Evolutionary conservation across 2,113 vertebrate species (phyloP).

Genomic region (Phrynosoma blainvillii): DNA sequence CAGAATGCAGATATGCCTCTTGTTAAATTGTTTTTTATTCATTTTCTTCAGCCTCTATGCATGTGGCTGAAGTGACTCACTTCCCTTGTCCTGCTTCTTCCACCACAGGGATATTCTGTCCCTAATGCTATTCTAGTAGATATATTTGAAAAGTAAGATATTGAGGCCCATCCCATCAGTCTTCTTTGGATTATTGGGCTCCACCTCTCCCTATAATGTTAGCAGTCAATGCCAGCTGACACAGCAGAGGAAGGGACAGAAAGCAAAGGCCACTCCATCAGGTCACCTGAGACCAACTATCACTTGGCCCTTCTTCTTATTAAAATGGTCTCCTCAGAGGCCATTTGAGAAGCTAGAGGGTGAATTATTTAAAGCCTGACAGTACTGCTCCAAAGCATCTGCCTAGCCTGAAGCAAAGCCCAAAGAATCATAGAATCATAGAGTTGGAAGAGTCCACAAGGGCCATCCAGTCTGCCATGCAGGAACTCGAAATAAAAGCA

Average conservation of each 20-base stretch:
- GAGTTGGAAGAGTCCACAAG: too few relatives aligned
- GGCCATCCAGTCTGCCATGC: too few relatives aligned
- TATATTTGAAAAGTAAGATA: not conserved
- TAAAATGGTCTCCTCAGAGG: not conserved
- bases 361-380: not conserved
- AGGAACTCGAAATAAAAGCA: too few relatives aligned
- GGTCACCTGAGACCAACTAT: not conserved
- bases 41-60: not conserved
- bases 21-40: not conserved
- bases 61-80: not conserved
- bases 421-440: not conserved
- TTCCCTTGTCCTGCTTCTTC: not conserved
- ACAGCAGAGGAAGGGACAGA: not conserved
- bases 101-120: not conserved
- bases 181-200: not conserved
- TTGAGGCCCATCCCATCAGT: not conserved
- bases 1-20: not conserved
- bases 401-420: not conserved
- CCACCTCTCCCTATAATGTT: not conserved
- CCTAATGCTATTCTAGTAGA: not conserved
- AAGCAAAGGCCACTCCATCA: not conserved
- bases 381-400: not conserved
- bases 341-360: not conserved
- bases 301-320: not conserved
- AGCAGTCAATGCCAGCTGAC: not conserved